Evolutionary conservation across 2,888 invertebrate species (phyloP), one percentile per base, ranked within the genome.

Genomic region (Tachina fera): DNA sequence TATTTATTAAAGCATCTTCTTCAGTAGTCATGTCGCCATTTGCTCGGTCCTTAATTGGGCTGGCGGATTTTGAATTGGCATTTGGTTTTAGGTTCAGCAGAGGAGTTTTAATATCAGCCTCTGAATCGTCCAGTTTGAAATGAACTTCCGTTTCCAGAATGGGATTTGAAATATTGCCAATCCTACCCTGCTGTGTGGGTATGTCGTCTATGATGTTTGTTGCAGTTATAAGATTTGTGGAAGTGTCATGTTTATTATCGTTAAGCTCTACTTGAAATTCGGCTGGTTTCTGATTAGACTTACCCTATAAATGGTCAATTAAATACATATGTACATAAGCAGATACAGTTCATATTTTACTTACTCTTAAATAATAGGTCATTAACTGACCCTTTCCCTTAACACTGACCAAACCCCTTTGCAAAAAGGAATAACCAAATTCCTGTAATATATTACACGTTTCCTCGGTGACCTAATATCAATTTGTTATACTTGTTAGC

Each of bases 331-430:
- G n/a, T n/a, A n/a, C n/a, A n/a, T n/a, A n/a, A n/a, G n/a, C 4
- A 31, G 2, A 31, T 31, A 3, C 2, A n/a, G 6, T 61, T 41
- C 4, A 53, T 47, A 39, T 39, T 56, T 53, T 74, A 84, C 78
- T 79, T 87, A 96, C 96, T 91, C 95, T 94, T 88, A 99, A 93
- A 92, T 98, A 98, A 93, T 97, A 98, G 1, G 98, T 99, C 96
- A 98, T 97, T 81, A 99, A 94, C 91, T 98, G 97, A 14, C 99
- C 99, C 93, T 99, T 99, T 88, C 99, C 99, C 93, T 99, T 99
- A 63, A 99, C 99, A 58, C 97, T 96, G 14, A 99, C 98, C 84
- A 98, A 94, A 8, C 99, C 99, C 3, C 99, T 95, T 91, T 98
- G 98, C 92, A 97, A 97, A 92, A 99, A 98, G 87, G 95, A 96